Evolutionary conservation across 2,113 vertebrate genomes (phyloP).

Genomic region (Erythrocercus mccallii): DNA sequence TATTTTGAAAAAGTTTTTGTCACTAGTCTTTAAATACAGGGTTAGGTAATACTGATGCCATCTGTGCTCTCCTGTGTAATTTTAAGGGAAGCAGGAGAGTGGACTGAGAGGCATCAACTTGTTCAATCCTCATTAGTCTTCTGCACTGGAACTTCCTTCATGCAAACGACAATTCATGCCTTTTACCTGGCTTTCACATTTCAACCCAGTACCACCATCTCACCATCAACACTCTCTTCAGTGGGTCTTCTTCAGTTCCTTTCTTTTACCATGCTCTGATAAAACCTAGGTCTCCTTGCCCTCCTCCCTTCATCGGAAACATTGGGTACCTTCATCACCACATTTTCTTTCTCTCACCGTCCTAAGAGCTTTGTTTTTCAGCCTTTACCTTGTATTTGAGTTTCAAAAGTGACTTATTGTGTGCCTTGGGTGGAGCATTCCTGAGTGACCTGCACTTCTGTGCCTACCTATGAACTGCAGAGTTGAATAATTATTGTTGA

Average conservation of each 20-base stretch:
- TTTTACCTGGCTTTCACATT: background rate
- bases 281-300: background rate
- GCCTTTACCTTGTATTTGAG: background rate
- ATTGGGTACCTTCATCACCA: fast-evolving
- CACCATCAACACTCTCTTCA: background rate
- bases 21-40: background rate
- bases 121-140: background rate
- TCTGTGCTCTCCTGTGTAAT: background rate
- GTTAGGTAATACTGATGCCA: background rate
- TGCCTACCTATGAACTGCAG: background rate
- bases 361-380: background rate
- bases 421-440: background rate
- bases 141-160: background rate
- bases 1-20: background rate
- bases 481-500: background rate
- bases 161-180: background rate
- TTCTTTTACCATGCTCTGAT: background rate
- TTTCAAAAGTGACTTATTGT: background rate
- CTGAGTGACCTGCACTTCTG: fast-evolving
- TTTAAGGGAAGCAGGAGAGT: background rate
- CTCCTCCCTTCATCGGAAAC: background rate
- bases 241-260: background rate
- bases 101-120: background rate
- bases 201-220: background rate
- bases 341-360: background rate